Conservation (phyloP, 2,113 vertebrate species). For the Empidonax traillii region DNA sequence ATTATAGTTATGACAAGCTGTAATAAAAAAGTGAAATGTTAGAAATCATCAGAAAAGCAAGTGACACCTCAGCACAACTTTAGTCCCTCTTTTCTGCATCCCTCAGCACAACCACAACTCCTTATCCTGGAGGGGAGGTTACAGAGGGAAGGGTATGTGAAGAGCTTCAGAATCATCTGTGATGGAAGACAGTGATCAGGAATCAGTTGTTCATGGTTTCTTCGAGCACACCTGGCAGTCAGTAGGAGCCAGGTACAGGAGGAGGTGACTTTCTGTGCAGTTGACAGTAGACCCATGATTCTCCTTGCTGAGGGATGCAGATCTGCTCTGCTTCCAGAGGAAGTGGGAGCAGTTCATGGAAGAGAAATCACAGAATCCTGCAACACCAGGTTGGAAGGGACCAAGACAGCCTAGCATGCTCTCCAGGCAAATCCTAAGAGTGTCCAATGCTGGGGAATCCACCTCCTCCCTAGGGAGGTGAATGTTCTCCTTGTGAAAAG, state of each 20-base stretch:
- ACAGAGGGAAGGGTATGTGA: background rate
- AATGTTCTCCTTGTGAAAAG: background rate
- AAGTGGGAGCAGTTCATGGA: background rate
- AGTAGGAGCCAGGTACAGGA: background rate
- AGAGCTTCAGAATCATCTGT: background rate
- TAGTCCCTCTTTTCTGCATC: background rate
- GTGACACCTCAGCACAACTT: background rate
- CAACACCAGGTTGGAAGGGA: background rate
- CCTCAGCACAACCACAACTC: background rate
- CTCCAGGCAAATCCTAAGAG: background rate
- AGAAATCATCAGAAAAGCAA: background rate
- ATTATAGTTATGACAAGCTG: background rate
- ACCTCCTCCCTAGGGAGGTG: background rate
- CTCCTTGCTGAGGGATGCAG: background rate
- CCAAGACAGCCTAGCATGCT: background rate
- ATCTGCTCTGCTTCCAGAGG: background rate
- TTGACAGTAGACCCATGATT: background rate
- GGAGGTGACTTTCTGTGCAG: accelerated
- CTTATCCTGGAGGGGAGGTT: background rate
- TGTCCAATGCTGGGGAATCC: background rate
- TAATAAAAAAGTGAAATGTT: background rate
- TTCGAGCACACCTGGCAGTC: background rate
- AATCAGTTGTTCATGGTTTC: background rate
- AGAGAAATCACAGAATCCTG: background rate
- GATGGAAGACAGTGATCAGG: background rate